These are phyloP conservation scores for Trachymyrmex septentrionalis DNA, from an alignment of 1,140 invertebrate genomes.

Conservation along the genomic window DNA sequence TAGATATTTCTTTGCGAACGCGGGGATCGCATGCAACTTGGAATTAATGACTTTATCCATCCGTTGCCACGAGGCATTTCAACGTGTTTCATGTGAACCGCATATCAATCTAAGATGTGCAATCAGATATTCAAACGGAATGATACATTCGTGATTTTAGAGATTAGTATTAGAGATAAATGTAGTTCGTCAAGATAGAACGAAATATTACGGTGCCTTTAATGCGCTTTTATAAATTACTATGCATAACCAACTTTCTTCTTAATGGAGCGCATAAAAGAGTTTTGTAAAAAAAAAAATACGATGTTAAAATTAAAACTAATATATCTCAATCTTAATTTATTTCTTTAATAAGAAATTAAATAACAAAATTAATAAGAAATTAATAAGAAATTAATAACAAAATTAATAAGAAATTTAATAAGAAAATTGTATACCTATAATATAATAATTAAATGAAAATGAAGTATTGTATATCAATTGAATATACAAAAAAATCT, in stretches of 20 bases:
- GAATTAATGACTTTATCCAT: slow-evolving; percentile 42
- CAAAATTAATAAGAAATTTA: too few species aligned
- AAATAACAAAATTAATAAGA: too few species aligned
- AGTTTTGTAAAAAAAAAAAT: neutral
- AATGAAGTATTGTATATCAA: neutral
- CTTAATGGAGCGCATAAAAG: neutral
- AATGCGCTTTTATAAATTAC: neutral
- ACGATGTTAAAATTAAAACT: neutral
- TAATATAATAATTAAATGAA: slow-evolving; percentile 6
- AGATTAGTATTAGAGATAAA: slow-evolving; percentile 20
- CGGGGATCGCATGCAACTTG: slow-evolving; percentile 9
- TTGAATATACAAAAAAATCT: neutral
- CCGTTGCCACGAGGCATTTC: slow-evolving; percentile 5
- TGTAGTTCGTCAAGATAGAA: neutral
- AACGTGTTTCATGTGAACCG: slow-evolving; percentile 14
- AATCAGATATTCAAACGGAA: slow-evolving; percentile 26
- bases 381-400: too few species aligned
- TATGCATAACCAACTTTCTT: neutral
- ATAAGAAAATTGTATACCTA: neutral
- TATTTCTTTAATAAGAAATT: neutral
- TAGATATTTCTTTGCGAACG: slow-evolving; percentile 13
- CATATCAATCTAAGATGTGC: slow-evolving; percentile 14
- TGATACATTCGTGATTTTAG: slow-evolving; percentile 12
- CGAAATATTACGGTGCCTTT: neutral
- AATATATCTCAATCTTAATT: neutral